phyloP scores from a whole-genome alignment of 2,888 invertebrate genomes.

The Resseliella maxima region DNA sequence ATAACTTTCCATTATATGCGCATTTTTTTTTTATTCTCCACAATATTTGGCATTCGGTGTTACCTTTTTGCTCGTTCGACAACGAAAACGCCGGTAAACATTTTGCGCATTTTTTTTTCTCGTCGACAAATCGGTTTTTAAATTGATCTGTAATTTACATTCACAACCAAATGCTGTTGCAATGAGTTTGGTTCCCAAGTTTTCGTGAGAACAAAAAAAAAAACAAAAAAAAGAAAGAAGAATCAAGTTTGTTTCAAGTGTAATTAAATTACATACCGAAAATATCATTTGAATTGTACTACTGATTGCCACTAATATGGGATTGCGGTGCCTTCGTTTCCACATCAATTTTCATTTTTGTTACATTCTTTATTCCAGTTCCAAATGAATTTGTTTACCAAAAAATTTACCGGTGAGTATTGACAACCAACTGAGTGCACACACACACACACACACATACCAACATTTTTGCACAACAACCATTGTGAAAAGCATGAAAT shows the following conservation, averaged over 20 bases:
- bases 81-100: too few relatives aligned
- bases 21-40: neutral
- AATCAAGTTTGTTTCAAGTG: slow-evolving; percentile 3
- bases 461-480: too few relatives aligned
- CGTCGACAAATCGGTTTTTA: neutral
- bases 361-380: neutral
- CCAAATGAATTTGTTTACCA: neutral
- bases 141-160: slow-evolving; percentile 21
- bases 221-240: neutral
- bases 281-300: neutral
- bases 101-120: neutral
- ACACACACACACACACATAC: too few relatives aligned
- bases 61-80: neutral
- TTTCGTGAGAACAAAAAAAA: too few relatives aligned
- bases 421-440: neutral
- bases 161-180: neutral
- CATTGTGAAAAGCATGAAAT: neutral
- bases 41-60: neutral
- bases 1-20: neutral
- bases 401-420: neutral
- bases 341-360: neutral
- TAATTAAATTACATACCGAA: neutral
- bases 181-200: neutral
- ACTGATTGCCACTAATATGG: neutral
- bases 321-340: neutral